A percentile compares a stretch with the other conserved stretches of the same genome.
These are phyloP conservation scores for Solea senegalensis DNA, from an alignment of 2,113 vertebrate species.

Conservation along the genomic window DNA sequence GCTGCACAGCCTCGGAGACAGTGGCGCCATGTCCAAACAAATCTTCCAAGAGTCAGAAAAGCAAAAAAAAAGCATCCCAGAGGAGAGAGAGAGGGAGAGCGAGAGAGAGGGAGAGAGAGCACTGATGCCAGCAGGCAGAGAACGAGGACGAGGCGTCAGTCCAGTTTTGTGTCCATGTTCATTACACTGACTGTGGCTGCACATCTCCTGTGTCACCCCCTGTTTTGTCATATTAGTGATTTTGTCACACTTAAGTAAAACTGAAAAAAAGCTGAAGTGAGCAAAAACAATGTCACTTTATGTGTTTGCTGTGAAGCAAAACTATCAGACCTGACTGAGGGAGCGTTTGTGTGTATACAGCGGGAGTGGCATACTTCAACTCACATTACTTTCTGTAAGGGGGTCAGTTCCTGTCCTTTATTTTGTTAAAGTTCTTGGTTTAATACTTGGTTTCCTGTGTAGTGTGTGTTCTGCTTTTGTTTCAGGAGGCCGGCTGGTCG, in stretches of 20 bases:
- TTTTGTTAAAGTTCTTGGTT: too few relatives aligned
- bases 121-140: slow-evolving; percentile 26
- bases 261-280: too few relatives aligned
- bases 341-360: too few relatives aligned
- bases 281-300: too few relatives aligned
- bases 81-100: slow-evolving; percentile 6
- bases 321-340: too few relatives aligned
- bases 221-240: slow-evolving; percentile 3
- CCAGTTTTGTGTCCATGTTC: slow-evolving; percentile 43
- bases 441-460: too few relatives aligned
- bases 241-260: neutral
- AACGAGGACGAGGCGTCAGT: slow-evolving; percentile 29
- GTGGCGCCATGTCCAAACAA: slow-evolving; percentile 39
- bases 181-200: neutral
- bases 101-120: neutral
- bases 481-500: too few relatives aligned
- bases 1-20: slow-evolving; percentile 40
- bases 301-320: too few relatives aligned
- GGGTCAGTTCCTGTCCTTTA: too few relatives aligned
- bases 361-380: too few relatives aligned
- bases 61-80: slow-evolving; percentile 34
- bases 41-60: slow-evolving; percentile 35
- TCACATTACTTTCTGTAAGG: too few relatives aligned
- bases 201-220: neutral
- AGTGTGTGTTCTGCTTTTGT: too few relatives aligned